Base-by-base conservation (phyloP, 2,888 invertebrate genomes). In the Stenurella melanura region DNA sequence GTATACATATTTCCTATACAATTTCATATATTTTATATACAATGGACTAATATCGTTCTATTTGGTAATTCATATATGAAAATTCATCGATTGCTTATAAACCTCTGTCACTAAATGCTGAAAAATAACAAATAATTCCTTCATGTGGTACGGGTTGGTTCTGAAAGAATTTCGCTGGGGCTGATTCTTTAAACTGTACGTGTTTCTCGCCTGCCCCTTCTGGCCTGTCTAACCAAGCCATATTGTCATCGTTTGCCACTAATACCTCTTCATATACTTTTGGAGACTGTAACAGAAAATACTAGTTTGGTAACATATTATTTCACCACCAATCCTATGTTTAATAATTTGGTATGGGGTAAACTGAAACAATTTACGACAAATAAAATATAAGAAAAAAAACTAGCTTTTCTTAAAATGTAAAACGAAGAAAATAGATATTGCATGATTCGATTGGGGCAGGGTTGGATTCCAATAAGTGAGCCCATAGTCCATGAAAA, bases 31-130 rank as follows among this genome's bases (percentile, higher is more conserved):
- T 38, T 11, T 7, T 10, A 38, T 38, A 2, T 26, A 26, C 9
- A 38, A 7, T 38, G 38, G 42, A 42, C 15, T 42, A 12, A 42
- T 34, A 34, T 5, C 30, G 3, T 6, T 9, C 7, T 34, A 34
- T 34, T 34, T 26, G 26, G 30, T 9, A 34, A 34, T 34, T 34
- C 21, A 34, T 7, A 34, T 34, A 34, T 9, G 9, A 9, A 34
- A 34, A 9, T 5, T 34, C 3, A 34, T 34, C 30, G 30, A 7
- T 34, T 34, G 30, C 30, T 68, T 61, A 76, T 17, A 75, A 1
- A 63, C 78, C 75, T 74, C 81, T 77, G 67, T 85, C 85, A 58
- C 85, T 85, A 58, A 85, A 85, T n/a, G 85, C 83, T 0, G 85
- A 83, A 58, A 84, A 76, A 66, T 85, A 85, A 63, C 85, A 85